Evolutionary conservation across 2,113 vertebrate genomes (phyloP).

Genomic region (Mirounga angustirostris): DNA sequence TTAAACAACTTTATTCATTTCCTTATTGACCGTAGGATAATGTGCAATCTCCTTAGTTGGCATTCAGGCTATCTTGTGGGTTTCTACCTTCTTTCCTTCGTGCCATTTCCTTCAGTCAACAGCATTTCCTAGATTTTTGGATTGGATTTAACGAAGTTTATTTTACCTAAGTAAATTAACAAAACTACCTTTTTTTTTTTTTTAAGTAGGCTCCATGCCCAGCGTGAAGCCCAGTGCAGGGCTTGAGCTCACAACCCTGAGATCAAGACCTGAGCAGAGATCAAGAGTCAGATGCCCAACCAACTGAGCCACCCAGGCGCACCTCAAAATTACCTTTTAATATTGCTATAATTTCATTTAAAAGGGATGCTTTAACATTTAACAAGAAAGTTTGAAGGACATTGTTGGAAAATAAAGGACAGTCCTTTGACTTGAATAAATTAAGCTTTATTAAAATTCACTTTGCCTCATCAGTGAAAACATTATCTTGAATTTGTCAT

Average conservation of each 20-base stretch:
- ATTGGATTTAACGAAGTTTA: not conserved
- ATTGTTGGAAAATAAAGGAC: not conserved
- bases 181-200: not conserved
- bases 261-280: too few relatives aligned
- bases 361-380: conserved; percentile 11
- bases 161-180: not conserved
- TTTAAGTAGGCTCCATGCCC: too few relatives aligned
- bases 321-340: not conserved
- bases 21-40: not conserved
- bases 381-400: not conserved
- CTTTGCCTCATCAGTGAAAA: not conserved
- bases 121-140: not conserved
- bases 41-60: not conserved
- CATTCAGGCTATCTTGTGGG: not conserved
- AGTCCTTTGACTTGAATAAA: conserved; percentile 36
- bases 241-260: too few relatives aligned
- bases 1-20: conserved; percentile 36
- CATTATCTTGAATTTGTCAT: not conserved
- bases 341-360: not conserved
- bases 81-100: not conserved
- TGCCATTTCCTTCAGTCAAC: not conserved
- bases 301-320: too few relatives aligned
- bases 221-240: too few relatives aligned
- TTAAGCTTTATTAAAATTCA: not conserved
- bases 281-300: too few relatives aligned